Evolutionary conservation across 30 jellyfish, hydroid and myxozoan genomes (phyloP).

Genomic region (Aurelia aurita complex sp. Pacific): DNA sequence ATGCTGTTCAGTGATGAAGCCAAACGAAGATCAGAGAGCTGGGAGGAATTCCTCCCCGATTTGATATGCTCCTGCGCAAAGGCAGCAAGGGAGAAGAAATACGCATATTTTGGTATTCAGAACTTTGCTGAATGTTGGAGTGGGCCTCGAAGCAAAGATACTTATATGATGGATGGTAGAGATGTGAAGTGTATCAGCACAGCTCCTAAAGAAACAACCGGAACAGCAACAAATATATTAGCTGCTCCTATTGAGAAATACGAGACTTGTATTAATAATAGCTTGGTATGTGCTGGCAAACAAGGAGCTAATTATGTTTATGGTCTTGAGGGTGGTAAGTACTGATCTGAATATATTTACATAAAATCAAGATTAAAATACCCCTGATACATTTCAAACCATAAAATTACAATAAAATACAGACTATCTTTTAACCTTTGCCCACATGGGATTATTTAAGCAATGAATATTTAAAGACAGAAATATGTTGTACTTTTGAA

Average conservation of each 20-base stretch:
- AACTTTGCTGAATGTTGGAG: constrained; percentile 75
- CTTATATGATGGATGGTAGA: constrained; percentile 55
- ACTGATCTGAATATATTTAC: neutral
- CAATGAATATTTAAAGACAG: too few relatives aligned
- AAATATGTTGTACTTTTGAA: too few relatives aligned
- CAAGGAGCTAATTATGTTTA: constrained; percentile 65
- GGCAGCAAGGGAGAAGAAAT: constrained; percentile 62
- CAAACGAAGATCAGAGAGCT: constrained; percentile 59
- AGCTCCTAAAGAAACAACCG: neutral
- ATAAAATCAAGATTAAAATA: too few relatives aligned
- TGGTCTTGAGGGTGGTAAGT: constrained; percentile 65
- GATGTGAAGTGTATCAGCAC: constrained; percentile 32
- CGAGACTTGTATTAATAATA: constrained; percentile 40
- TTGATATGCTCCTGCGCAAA: constrained; percentile 88
- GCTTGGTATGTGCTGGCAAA: constrained; percentile 62
- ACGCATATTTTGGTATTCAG: constrained; percentile 64
- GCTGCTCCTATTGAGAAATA: constrained; percentile 5
- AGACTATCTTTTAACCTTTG: too few relatives aligned
- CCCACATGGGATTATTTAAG: too few relatives aligned
- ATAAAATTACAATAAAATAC: too few relatives aligned
- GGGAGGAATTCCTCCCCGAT: constrained; percentile 87
- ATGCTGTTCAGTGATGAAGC: constrained; percentile 84
- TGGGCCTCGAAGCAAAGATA: constrained; percentile 54
- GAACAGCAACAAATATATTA: neutral
- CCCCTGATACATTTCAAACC: too few relatives aligned